Conservation (phyloP, 53 echinoderm and acorn worm genomes). For the Actinopyga echinites region DNA sequence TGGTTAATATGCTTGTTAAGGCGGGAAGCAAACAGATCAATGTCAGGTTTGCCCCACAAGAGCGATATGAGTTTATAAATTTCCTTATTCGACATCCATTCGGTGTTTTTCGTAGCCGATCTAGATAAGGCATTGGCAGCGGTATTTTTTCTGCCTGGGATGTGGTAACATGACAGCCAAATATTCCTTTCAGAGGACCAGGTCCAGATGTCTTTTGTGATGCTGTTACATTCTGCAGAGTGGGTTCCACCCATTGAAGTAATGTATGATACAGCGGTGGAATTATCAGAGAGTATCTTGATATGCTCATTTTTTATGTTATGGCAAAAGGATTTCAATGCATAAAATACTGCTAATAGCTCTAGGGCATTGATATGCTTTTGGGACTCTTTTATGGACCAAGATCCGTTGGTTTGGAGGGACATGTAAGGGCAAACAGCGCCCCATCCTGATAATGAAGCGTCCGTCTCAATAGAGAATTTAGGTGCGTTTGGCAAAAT, state of each 20-base stretch:
- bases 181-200: neutral
- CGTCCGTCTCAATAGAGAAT: neutral
- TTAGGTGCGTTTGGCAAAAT: neutral
- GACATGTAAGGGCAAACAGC: neutral
- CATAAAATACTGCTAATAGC: neutral
- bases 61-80: neutral
- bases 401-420: neutral
- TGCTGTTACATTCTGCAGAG: neutral
- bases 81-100: constrained; percentile 10
- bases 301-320: constrained; percentile 9
- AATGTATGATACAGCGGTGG: constrained; percentile 19
- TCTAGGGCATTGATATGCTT: constrained; percentile 14
- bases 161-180: constrained; percentile 4
- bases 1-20: constrained; percentile 30
- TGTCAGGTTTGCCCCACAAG: neutral
- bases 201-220: neutral
- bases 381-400: neutral
- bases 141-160: neutral
- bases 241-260: constrained; percentile 14
- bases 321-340: neutral
- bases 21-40: constrained; percentile 51
- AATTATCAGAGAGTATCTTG: constrained; percentile 24
- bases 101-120: neutral
- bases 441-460: neutral
- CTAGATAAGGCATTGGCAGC: neutral